Percentiles rank a stretch among this genome's conserved stretches.
phyloP scores from a whole-genome alignment of 2,113 vertebrate genomes.

The Hiodon tergisus region DNA sequence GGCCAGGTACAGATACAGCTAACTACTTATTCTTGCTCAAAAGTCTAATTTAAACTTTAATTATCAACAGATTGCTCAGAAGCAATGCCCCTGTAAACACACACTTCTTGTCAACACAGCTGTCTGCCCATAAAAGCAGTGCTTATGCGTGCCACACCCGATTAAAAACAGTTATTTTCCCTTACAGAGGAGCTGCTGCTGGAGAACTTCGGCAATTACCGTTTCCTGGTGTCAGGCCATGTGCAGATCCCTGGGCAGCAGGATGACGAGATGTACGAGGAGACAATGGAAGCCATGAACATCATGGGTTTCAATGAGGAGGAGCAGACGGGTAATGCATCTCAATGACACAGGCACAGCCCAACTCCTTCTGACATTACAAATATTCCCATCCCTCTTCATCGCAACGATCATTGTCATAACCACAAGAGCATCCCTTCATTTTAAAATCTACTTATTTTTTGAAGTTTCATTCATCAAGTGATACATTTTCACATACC shows the following conservation, averaged over 20 bases:
- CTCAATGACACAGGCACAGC: neutral
- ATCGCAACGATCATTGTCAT: too few relatives aligned
- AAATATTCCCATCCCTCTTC: neutral
- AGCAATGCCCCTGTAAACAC: too few relatives aligned
- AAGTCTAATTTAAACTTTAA: too few relatives aligned
- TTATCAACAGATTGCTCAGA: too few relatives aligned
- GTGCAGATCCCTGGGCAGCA: slow-evolving; percentile 74
- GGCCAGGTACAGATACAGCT: too few relatives aligned
- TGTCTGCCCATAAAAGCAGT: neutral
- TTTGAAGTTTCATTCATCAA: neutral
- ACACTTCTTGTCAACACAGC: too few relatives aligned
- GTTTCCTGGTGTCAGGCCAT: slow-evolving; percentile 68
- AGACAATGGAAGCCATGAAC: slow-evolving; percentile 78
- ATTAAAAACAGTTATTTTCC: neutral
- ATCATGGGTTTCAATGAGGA: slow-evolving; percentile 81
- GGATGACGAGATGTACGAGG: slow-evolving; percentile 80
- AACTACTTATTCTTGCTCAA: too few relatives aligned
- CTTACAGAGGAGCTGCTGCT: slow-evolving; percentile 70
- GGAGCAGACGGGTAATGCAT: slow-evolving; percentile 66
- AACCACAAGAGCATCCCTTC: neutral
- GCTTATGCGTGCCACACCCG: neutral
- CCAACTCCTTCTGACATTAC: neutral
- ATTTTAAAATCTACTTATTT: neutral
- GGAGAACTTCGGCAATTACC: slow-evolving; percentile 74
- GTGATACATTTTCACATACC: neutral